Conservation (phyloP, 2,797 vertebrate genomes). For the Babyrousa celebensis region DNA sequence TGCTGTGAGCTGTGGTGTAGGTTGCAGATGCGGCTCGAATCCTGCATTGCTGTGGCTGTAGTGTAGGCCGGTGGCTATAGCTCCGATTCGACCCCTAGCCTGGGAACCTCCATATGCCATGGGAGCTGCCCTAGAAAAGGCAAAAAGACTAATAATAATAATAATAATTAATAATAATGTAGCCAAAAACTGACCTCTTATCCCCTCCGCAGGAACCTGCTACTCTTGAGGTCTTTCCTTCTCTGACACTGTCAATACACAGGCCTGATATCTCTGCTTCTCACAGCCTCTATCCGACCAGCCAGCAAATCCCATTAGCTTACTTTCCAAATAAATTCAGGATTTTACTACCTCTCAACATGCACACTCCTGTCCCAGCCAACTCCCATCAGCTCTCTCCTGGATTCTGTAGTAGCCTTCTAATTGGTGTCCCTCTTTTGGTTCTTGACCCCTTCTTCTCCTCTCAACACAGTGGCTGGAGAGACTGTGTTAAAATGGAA, state of each 20-base stretch:
- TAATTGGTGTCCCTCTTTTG: not conserved
- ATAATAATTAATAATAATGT: not conserved
- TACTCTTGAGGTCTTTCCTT: not conserved
- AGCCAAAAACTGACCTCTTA: not conserved
- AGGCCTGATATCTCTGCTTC: not conserved
- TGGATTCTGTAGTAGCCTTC: not conserved
- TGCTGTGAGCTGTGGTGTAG: too few relatives aligned
- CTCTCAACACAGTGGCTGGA: not conserved
- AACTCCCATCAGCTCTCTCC: not conserved
- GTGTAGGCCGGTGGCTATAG: too few relatives aligned
- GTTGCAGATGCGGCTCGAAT: too few relatives aligned
- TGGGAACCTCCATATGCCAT: too few relatives aligned
- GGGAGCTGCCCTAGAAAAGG: too few relatives aligned
- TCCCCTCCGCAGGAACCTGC: not conserved
- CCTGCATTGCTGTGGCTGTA: too few relatives aligned
- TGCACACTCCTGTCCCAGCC: not conserved
- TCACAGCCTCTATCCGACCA: not conserved
- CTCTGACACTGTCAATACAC: not conserved
- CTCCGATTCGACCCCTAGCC: too few relatives aligned
- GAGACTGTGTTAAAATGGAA: conserved; percentile 11
- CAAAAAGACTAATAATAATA: too few relatives aligned
- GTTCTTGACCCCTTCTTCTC: not conserved
- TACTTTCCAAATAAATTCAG: not conserved
- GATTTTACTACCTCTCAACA: not conserved
- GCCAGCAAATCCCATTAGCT: not conserved